Percentiles rank a stretch among this genome's conserved stretches.
These are phyloP conservation scores for Indicator maculatus DNA, from an alignment of 2,113 vertebrate genomes.

Conservation along the genomic window DNA sequence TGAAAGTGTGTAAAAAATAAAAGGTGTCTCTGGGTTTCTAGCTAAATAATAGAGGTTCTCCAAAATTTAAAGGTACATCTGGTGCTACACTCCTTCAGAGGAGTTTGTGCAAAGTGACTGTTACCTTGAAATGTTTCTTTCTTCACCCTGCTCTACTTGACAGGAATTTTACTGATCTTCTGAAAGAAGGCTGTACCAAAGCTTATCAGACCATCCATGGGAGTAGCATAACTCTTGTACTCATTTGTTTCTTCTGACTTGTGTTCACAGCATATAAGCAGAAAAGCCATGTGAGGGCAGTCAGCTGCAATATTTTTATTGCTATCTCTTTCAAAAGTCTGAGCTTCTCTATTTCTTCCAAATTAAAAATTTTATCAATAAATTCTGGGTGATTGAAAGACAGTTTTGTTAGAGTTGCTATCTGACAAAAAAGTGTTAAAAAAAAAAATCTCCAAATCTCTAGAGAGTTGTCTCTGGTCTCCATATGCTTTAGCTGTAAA, in stretches of 20 bases:
- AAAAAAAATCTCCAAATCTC: not conserved
- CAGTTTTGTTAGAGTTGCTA: not conserved
- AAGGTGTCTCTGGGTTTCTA: not conserved
- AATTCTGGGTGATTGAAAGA: not conserved
- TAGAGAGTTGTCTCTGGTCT: rapidly evolving
- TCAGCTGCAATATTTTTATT: not conserved
- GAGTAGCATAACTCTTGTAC: not conserved
- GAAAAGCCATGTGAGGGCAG: not conserved
- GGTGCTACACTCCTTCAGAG: not conserved
- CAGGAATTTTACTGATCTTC: not conserved
- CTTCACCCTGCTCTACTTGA: not conserved
- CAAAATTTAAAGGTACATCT: not conserved
- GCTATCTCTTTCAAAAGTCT: not conserved
- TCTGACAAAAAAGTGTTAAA: not conserved
- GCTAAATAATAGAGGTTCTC: not conserved
- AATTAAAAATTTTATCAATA: not conserved
- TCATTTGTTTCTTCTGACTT: not conserved
- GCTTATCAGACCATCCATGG: not conserved
- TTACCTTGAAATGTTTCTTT: not conserved
- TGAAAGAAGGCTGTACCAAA: not conserved
- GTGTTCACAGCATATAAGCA: not conserved
- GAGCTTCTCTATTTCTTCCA: not conserved
- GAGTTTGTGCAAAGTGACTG: not conserved
- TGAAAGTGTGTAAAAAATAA: not conserved
- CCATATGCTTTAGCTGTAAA: not conserved